A percentile compares a stretch with the other conserved stretches of the same genome.
phyloP scores from a whole-genome alignment of 2,797 vertebrate species.

The Oryzias sinensis region DNA sequence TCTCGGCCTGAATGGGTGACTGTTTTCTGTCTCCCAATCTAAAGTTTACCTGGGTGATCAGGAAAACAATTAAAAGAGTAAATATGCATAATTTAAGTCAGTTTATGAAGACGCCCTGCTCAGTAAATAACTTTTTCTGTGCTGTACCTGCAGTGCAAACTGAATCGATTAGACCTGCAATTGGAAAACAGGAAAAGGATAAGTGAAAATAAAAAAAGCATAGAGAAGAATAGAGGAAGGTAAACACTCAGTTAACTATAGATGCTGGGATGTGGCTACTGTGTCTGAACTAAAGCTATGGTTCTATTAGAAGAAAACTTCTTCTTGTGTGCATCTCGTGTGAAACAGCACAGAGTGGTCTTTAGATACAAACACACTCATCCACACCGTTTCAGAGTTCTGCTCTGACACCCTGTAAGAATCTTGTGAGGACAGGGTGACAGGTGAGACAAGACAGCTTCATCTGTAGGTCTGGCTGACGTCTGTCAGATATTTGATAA shows the following conservation, averaged over 20 bases:
- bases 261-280: constrained; percentile 31
- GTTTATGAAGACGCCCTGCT: constrained; percentile 12
- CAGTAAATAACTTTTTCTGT: constrained; percentile 3
- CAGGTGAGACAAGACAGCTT: constrained; percentile 16
- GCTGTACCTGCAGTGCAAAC: constrained; percentile 2
- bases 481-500: too few species aligned
- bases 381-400: constrained; percentile 39
- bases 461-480: too few species aligned
- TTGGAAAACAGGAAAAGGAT: constrained; percentile 34
- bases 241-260: constrained; percentile 56
- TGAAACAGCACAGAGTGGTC: constrained; percentile 47
- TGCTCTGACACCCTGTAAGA: constrained; percentile 40
- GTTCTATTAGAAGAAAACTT: constrained; percentile 48
- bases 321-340: constrained; percentile 56
- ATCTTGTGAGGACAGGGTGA: constrained; percentile 34
- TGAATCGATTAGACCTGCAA: constrained; percentile 49
- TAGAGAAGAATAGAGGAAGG: constrained; percentile 48
- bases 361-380: constrained; percentile 37
- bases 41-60: neutral
- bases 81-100: too few species aligned
- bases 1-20: too few species aligned
- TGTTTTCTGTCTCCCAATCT: neutral
- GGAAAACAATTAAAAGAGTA: constrained; percentile 1
- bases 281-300: constrained; percentile 64
- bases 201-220: constrained; percentile 8